phyloP scores from a whole-genome alignment of 2,888 invertebrate genomes.

The Synergus itoensis region DNA sequence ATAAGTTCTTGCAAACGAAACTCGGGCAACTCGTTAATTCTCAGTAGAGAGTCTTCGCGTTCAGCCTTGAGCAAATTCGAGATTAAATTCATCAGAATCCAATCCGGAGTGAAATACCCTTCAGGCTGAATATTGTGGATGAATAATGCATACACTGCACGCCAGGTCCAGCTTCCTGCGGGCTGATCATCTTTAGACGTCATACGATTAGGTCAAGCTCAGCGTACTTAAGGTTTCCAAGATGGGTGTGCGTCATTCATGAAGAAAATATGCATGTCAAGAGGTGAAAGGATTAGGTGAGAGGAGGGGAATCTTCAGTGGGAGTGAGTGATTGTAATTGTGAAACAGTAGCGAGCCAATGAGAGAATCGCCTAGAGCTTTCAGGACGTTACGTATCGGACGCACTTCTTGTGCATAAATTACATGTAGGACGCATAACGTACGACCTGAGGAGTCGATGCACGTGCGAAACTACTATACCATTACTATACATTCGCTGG shows the following conservation, averaged over 20 bases:
- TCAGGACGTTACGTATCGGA: slow-evolving; percentile 35
- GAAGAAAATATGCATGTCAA: slow-evolving; percentile 30
- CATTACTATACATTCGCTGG: slow-evolving; percentile 32
- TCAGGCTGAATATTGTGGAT: slow-evolving; percentile 66
- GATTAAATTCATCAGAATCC: slow-evolving; percentile 78
- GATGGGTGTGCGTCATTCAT: slow-evolving; percentile 20
- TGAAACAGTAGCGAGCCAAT: slow-evolving; percentile 65
- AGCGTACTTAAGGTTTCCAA: slow-evolving; percentile 44
- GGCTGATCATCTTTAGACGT: slow-evolving; percentile 63
- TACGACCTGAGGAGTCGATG: slow-evolving; percentile 34
- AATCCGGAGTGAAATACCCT: slow-evolving; percentile 70
- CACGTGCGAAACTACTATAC: slow-evolving; percentile 44
- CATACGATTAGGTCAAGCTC: slow-evolving; percentile 63
- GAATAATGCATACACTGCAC: slow-evolving; percentile 73
- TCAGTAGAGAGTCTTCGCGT: slow-evolving; percentile 56
- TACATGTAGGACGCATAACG: slow-evolving; percentile 43
- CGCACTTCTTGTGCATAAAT: slow-evolving; percentile 38
- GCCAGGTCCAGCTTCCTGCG: slow-evolving; percentile 58
- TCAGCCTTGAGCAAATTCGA: slow-evolving; percentile 70
- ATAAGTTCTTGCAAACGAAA: slow-evolving; percentile 7
- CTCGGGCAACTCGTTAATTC: slow-evolving; percentile 71
- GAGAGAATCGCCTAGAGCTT: slow-evolving; percentile 43
- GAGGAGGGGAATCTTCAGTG: slow-evolving; percentile 49
- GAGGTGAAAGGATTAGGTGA: slow-evolving; percentile 47
- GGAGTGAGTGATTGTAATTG: slow-evolving; percentile 69